A percentile compares a stretch with the other conserved stretches of the same genome.
phyloP scores from a whole-genome alignment of 2,113 vertebrate species.

The Raja brachyura region DNA sequence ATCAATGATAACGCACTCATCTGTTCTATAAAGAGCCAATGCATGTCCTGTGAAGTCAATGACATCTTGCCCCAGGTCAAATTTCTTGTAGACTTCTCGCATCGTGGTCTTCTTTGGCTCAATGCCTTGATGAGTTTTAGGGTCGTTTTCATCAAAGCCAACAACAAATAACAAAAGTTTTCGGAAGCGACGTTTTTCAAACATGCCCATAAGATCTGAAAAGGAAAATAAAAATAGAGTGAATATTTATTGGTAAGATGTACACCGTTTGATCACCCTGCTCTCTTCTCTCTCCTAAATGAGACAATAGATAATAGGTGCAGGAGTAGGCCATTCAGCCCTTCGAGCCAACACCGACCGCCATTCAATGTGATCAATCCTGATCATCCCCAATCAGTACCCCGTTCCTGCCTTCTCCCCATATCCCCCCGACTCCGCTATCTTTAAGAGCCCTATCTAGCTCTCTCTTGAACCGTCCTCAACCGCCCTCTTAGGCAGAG shows the following conservation, averaged over 20 bases:
- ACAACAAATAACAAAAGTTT: conserved; percentile 37
- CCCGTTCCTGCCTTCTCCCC: too few relatives aligned
- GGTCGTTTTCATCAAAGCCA: conserved; percentile 38
- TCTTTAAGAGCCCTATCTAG: too few relatives aligned
- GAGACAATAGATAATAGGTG: neutral
- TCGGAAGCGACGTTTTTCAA: conserved; percentile 39
- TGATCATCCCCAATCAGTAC: too few relatives aligned
- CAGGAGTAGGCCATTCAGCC: too few relatives aligned
- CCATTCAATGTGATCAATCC: too few relatives aligned
- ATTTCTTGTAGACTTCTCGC: conserved; percentile 39
- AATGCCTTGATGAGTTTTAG: conserved; percentile 22
- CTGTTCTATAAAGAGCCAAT: conserved; percentile 39
- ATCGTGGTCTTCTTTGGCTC: conserved; percentile 39
- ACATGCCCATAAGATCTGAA: conserved; percentile 39
- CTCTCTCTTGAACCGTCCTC: too few relatives aligned
- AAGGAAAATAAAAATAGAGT: neutral
- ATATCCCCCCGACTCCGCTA: too few relatives aligned
- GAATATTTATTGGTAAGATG: neutral
- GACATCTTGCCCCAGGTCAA: conserved; percentile 37
- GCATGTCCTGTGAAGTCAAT: conserved; percentile 40
- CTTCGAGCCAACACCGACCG: too few relatives aligned
- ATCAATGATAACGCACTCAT: conserved; percentile 30
- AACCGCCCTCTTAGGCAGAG: too few relatives aligned
- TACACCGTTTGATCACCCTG: too few relatives aligned
- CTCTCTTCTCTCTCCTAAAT: neutral